phyloP scores from a whole-genome alignment of 2,797 vertebrate genomes.

The Diceros bicornis region DNA sequence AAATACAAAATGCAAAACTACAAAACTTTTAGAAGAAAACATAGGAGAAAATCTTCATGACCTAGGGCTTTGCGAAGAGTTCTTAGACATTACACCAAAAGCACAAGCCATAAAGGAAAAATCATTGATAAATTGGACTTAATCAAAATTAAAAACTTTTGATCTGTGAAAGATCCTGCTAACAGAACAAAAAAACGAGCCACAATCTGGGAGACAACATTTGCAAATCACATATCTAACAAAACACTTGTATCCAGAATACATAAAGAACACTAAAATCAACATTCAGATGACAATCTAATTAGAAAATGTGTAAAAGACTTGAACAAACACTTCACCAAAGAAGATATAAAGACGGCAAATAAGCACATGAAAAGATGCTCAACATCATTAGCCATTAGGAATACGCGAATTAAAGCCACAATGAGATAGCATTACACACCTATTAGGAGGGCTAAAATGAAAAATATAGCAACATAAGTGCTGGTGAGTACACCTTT shows the following conservation, averaged over 20 bases:
- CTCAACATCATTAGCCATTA: not conserved
- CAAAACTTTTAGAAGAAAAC: slow-evolving; percentile 9
- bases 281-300: not conserved
- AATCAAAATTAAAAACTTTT: not conserved
- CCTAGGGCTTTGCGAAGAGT: not conserved
- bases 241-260: not conserved
- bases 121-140: not conserved
- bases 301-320: not conserved
- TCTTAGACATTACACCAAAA: not conserved
- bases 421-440: not conserved
- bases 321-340: not conserved
- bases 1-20: not conserved
- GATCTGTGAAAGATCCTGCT: not conserved
- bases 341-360: not conserved
- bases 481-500: not conserved
- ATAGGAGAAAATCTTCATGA: not conserved
- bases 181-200: not conserved
- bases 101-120: not conserved
- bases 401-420: not conserved
- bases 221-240: not conserved
- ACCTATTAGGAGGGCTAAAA: not conserved
- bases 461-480: not conserved
- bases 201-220: not conserved
- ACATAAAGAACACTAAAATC: not conserved
- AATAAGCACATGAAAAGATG: not conserved